These are phyloP conservation scores for Incurvaria masculella DNA, from an alignment of 2,888 invertebrate genomes.

Conservation along the genomic window DNA sequence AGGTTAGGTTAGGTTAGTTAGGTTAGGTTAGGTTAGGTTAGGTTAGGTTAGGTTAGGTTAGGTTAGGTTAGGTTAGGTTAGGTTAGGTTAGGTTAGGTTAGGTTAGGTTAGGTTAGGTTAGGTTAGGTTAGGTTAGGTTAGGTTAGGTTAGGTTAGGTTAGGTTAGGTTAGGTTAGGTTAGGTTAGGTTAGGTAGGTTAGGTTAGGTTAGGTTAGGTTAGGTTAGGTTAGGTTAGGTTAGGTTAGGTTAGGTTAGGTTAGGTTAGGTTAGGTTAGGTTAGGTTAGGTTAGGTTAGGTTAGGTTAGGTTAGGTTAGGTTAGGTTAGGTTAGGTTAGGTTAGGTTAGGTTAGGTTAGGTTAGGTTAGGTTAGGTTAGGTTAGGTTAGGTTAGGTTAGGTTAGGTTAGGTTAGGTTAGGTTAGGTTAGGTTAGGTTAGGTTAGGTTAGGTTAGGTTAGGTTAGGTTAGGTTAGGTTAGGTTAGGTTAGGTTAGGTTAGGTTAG, in stretches of 20 bases:
- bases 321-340: background rate
- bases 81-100: slow-evolving; percentile 1
- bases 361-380: background rate
- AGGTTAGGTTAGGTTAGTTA: background rate
- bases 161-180: too few species aligned
- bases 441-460: slow-evolving; percentile 7
- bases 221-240: slow-evolving; percentile 11
- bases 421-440: slow-evolving; percentile 8
- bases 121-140: slow-evolving; percentile 5
- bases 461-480: slow-evolving; percentile 5
- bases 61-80: slow-evolving; percentile 1
- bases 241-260: slow-evolving; percentile 12
- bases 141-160: slow-evolving; percentile 3
- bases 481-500: slow-evolving; percentile 8
- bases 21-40: background rate
- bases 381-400: too few species aligned
- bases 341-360: slow-evolving; percentile 7
- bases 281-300: slow-evolving; percentile 10
- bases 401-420: slow-evolving; percentile 5
- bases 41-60: background rate
- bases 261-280: too few species aligned
- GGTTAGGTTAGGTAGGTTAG: slow-evolving; percentile 8
- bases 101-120: slow-evolving; percentile 5
- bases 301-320: slow-evolving; percentile 5
- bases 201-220: slow-evolving; percentile 13